These are phyloP conservation scores for Lepidochitona cinerea DNA, from an alignment of 2,888 invertebrate genomes.

Conservation along the genomic window DNA sequence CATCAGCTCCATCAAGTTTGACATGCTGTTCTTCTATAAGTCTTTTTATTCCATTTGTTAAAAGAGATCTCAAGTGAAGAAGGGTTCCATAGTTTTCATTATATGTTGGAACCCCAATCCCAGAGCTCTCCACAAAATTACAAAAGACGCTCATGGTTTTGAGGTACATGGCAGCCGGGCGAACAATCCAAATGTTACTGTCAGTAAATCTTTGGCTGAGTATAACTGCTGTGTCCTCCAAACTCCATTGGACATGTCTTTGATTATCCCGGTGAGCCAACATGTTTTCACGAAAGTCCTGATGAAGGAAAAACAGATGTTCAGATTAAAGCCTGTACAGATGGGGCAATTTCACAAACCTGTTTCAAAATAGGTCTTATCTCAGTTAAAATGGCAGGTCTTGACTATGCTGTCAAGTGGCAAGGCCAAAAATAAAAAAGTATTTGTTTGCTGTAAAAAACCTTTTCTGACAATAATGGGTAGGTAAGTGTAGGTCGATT, in stretches of 20 bases:
- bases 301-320: slow-evolving; percentile 40
- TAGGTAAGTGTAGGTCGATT: too few species aligned
- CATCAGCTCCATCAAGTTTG: neutral
- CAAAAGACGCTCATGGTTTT: slow-evolving; percentile 89
- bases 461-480: too few species aligned
- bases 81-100: slow-evolving; percentile 81
- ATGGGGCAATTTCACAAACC: too few species aligned
- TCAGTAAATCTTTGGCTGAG: slow-evolving; percentile 81
- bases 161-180: slow-evolving; percentile 80
- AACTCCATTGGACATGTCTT: slow-evolving; percentile 83
- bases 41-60: neutral
- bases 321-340: too few species aligned
- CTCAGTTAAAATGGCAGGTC: too few species aligned
- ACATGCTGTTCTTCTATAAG: too few species aligned
- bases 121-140: slow-evolving; percentile 88
- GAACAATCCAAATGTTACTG: slow-evolving; percentile 61
- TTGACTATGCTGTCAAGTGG: too few species aligned
- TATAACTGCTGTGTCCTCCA: slow-evolving; percentile 82
- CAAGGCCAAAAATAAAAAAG: too few species aligned
- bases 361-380: too few species aligned
- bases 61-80: slow-evolving; percentile 77
- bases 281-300: slow-evolving; percentile 91
- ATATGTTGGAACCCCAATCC: slow-evolving; percentile 84
- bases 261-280: slow-evolving; percentile 82
- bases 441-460: too few species aligned